Percentiles rank a stretch among this genome's conserved stretches.
phyloP scores from a whole-genome alignment of 2,797 vertebrate genomes.

The Enteromius treurensis region DNA sequence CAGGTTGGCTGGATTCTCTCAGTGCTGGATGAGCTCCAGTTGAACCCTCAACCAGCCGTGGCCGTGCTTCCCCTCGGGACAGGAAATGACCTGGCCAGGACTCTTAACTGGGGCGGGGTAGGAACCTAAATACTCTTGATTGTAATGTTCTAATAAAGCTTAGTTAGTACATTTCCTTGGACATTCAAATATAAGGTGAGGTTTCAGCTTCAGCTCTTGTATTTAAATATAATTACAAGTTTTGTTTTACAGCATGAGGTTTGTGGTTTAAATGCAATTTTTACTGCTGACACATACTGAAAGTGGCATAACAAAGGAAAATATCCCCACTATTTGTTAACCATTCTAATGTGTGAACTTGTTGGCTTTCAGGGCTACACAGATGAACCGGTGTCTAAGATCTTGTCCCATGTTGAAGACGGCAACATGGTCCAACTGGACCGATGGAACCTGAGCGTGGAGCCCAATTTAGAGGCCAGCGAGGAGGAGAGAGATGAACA shows the following conservation, averaged over 20 bases:
- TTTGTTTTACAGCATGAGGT: background rate
- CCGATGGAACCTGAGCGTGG: slow-evolving; percentile 83
- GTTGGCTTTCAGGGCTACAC: slow-evolving; percentile 81
- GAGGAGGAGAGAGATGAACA: slow-evolving; percentile 87
- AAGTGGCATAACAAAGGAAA: background rate
- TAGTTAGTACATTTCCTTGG: background rate
- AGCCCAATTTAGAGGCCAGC: slow-evolving; percentile 78
- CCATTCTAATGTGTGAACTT: background rate
- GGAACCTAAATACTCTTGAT: slow-evolving; percentile 53
- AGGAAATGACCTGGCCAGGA: slow-evolving; percentile 93
- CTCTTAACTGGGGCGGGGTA: slow-evolving; percentile 96
- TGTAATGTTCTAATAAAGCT: background rate
- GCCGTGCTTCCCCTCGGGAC: slow-evolving; percentile 92
- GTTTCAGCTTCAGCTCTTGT: background rate
- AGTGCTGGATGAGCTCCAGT: slow-evolving; percentile 87
- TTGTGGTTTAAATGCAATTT: background rate
- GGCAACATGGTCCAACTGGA: slow-evolving; percentile 88
- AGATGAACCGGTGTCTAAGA: slow-evolving; percentile 87
- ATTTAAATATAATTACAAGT: background rate
- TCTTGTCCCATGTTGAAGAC: slow-evolving; percentile 86
- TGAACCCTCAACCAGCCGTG: slow-evolving; percentile 91
- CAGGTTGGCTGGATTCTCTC: slow-evolving; percentile 98
- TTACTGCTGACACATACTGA: background rate
- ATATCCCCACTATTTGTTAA: background rate
- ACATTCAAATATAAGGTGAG: background rate